Base-by-base conservation (phyloP, 2,888 invertebrate genomes). In the Argynnis bischoffii region DNA sequence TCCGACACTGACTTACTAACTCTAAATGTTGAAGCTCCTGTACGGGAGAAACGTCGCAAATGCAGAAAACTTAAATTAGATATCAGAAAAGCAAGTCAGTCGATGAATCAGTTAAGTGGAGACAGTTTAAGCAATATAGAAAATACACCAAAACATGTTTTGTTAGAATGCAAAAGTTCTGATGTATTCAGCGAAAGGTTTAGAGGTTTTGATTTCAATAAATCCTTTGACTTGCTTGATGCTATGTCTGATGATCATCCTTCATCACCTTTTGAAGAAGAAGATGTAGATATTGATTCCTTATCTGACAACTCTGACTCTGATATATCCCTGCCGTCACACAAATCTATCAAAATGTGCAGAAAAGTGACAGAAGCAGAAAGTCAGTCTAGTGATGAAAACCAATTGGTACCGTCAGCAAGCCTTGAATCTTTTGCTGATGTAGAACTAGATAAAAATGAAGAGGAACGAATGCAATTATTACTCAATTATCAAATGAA, bases 121-220 rank as follows among this genome's bases (percentile, higher is more conserved):
- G 64, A 69, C 13, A 75, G 75, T 35, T 69, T 77, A 3, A 53
- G 51, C 0, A 80, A 84, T 55, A 68, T 83, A 2, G 92, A 92
- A 70, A 92, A 92, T 63, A 92, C 92, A 3, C 92, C 92, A 0
- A 90, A 87, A 77, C 89, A 90, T 63, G 81, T 88, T 6, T 75
- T 84, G 0, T 69, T 92, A 1, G 85, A 89, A 46, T 82, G 82
- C 51, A 81, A 81, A 61, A 84, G 81, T 8, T 83, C 86, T 0
- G 88, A 91, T n/a, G 61, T 83, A 2, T 89, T 90, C 64, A 82
- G 81, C 61, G 81, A 86, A 53, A 76, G 80, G 4, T 78, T 89
- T 2, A 86, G 81, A 70, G 79, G 81, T 0, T 83, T 92, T 26
- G 85, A 92, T 76, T 88, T 92, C 41, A 85, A 83, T 64, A 81